Evolutionary conservation across 2,888 invertebrate genomes (phyloP).

Genomic region (Eristalis intricaria): DNA sequence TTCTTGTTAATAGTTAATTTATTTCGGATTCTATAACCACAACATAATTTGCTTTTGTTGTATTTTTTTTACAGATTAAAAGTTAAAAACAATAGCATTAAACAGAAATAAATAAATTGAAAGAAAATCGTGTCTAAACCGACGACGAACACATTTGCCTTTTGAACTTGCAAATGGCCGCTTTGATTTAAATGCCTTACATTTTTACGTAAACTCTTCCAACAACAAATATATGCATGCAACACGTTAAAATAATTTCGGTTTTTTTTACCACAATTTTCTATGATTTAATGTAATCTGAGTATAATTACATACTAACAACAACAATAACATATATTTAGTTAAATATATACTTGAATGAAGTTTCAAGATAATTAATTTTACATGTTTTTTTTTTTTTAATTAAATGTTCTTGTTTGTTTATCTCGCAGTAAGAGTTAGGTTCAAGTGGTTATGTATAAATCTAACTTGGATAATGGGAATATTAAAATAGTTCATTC

Average conservation of each 20-base stretch:
- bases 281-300: conserved; percentile 28
- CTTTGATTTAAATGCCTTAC: neutral
- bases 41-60: conserved; percentile 34
- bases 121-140: conserved; percentile 18
- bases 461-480: conserved; percentile 69
- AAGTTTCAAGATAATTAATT: conserved; percentile 29
- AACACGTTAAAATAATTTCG: conserved; percentile 51
- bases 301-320: conserved; percentile 56
- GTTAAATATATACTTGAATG: conserved; percentile 31
- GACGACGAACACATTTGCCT: neutral
- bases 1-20: conserved; percentile 32
- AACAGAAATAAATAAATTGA: conserved; percentile 56
- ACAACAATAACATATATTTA: conserved; percentile 49
- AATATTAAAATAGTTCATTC: conserved; percentile 69
- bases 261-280: conserved; percentile 27
- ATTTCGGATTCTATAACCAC: conserved; percentile 58
- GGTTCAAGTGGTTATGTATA: conserved; percentile 48
- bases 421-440: conserved; percentile 38
- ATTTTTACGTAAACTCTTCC: conserved; percentile 11
- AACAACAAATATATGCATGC: conserved; percentile 60
- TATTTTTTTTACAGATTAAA: conserved; percentile 23
- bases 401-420: conserved; percentile 10
- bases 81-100: conserved; percentile 31
- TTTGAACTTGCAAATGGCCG: neutral
- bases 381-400: conserved; percentile 24